Evolutionary conservation across 2,797 vertebrate species (phyloP).

Genomic region (Dromococcyx pavoninus): DNA sequence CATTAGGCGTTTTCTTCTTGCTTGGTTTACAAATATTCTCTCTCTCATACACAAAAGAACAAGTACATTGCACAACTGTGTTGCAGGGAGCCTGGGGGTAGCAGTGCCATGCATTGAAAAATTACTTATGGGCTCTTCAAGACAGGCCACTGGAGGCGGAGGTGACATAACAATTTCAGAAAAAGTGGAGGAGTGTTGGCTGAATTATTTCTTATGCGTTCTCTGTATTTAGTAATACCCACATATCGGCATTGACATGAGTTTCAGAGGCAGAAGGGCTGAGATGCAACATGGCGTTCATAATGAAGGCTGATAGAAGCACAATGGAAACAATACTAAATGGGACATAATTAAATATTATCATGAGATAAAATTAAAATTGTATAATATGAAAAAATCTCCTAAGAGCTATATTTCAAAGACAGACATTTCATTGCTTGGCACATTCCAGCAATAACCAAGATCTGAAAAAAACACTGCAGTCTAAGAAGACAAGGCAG

Average conservation of each 20-base stretch:
- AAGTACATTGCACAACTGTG: background rate
- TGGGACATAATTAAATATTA: slow-evolving; percentile 33
- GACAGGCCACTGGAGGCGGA: slow-evolving; percentile 41
- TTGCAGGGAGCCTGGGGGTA: background rate
- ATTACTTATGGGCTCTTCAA: slow-evolving; percentile 47
- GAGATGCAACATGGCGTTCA: slow-evolving; percentile 38
- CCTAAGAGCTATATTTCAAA: background rate
- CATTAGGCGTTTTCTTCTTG: slow-evolving; percentile 1
- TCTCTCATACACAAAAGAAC: background rate
- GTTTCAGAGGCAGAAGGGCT: slow-evolving; percentile 45
- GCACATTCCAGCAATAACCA: background rate
- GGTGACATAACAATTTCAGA: slow-evolving; percentile 40
- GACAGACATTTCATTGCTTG: background rate
- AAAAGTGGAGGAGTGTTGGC: slow-evolving; percentile 41
- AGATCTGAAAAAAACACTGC: background rate
- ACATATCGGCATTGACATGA: slow-evolving; percentile 51
- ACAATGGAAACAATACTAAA: slow-evolving; percentile 12
- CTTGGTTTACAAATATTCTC: slow-evolving; percentile 5
- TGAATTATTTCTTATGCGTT: slow-evolving; percentile 59
- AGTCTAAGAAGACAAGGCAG: background rate
- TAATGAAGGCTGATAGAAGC: slow-evolving; percentile 19
- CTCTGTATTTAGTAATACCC: slow-evolving; percentile 53
- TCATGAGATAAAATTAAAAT: slow-evolving; percentile 35
- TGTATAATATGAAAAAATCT: background rate
- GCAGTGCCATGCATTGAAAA: slow-evolving; percentile 17